These are phyloP conservation scores for Ophioderma brevispina DNA, from an alignment of 35 echinoderm and acorn worm species.

Conservation along the genomic window DNA sequence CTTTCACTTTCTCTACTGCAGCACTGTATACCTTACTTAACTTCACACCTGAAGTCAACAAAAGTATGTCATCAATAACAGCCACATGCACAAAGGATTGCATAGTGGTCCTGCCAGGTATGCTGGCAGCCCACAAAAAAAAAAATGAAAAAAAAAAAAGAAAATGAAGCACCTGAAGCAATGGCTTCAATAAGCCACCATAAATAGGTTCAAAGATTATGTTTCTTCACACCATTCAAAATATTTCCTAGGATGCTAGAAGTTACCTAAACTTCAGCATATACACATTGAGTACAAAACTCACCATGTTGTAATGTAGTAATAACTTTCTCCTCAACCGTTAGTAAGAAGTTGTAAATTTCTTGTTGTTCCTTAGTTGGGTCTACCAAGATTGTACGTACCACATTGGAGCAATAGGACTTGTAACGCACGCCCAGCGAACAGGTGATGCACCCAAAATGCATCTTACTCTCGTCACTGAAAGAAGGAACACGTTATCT, in stretches of 20 bases:
- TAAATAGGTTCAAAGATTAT: neutral
- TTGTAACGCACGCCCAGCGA: constrained; percentile 93
- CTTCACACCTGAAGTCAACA: constrained; percentile 64
- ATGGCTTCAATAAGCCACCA: neutral
- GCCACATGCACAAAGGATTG: too few relatives aligned
- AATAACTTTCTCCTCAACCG: constrained; percentile 77
- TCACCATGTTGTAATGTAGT: constrained; percentile 73
- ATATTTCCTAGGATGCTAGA: neutral
- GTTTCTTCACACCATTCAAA: neutral
- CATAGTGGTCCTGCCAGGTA: too few relatives aligned
- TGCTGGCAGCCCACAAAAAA: too few relatives aligned
- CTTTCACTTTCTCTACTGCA: constrained; percentile 67
- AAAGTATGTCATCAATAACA: neutral
- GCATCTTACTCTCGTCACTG: constrained; percentile 97
- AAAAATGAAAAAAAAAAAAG: neutral
- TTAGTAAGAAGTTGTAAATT: constrained; percentile 80
- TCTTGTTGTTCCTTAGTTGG: constrained; percentile 90
- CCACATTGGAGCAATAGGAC: constrained; percentile 97
- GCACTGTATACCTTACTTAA: constrained; percentile 61
- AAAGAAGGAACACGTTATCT: neutral
- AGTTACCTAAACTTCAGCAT: neutral
- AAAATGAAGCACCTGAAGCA: neutral
- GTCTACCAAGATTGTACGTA: constrained; percentile 93
- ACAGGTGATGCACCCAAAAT: constrained; percentile 96
- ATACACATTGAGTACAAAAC: neutral